Conservation (phyloP, 2,888 invertebrate species). For the Brachylomia viminalis region DNA sequence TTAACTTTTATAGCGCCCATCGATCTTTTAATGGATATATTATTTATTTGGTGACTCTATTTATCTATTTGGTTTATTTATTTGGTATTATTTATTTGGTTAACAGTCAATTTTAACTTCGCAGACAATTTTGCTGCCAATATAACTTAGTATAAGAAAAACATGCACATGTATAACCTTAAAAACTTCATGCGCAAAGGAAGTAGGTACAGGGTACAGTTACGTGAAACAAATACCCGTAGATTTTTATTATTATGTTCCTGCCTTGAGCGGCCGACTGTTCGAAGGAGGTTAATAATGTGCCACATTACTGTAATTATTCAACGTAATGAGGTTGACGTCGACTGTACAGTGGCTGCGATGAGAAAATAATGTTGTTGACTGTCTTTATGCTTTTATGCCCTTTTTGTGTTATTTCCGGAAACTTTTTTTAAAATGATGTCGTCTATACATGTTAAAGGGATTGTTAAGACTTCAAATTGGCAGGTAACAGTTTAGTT, state of each 20-base stretch:
- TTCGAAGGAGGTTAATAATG: constrained; percentile 36
- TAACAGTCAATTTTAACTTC: neutral
- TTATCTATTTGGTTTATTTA: too few species aligned
- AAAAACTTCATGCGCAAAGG: neutral
- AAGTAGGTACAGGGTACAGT: neutral
- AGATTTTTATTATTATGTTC: neutral
- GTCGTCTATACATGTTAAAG: too few species aligned
- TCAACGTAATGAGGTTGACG: constrained; percentile 71
- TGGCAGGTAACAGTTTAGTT: too few species aligned
- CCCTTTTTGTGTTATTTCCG: neutral
- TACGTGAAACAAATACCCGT: neutral
- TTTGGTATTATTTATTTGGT: too few species aligned
- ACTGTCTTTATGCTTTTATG: neutral
- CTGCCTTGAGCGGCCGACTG: neutral
- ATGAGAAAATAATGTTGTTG: constrained; percentile 66
- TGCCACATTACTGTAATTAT: constrained; percentile 69
- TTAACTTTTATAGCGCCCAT: neutral
- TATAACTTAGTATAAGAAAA: too few species aligned
- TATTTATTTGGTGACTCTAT: neutral
- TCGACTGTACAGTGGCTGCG: constrained; percentile 68
- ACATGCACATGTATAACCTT: neutral
- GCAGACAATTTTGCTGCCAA: neutral
- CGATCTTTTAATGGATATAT: neutral
- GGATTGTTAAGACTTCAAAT: too few species aligned
- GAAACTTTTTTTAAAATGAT: too few species aligned